Evolutionary conservation across 2,797 vertebrate genomes (phyloP).

Genomic region (Argya squamiceps): DNA sequence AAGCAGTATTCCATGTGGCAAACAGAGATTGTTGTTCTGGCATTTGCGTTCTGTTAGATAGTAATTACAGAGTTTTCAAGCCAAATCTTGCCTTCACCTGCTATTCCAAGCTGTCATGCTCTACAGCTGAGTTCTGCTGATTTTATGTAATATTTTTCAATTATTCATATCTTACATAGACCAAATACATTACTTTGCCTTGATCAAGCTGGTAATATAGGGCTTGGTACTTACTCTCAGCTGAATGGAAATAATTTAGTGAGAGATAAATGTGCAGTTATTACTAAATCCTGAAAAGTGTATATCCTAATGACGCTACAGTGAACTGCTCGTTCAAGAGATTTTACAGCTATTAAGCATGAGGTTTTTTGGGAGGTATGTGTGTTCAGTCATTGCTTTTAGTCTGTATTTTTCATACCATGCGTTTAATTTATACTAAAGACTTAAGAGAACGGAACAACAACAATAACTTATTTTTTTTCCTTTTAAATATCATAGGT

Average conservation of each 20-base stretch:
- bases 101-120: neutral
- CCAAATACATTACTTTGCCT: neutral
- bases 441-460: neutral
- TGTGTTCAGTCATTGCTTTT: neutral
- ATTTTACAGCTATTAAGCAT: neutral
- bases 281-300: neutral
- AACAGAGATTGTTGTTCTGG: neutral
- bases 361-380: rapidly evolving
- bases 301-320: neutral
- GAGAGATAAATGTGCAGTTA: neutral
- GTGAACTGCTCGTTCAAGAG: neutral
- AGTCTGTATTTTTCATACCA: neutral
- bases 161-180: neutral
- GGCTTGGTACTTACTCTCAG: neutral
- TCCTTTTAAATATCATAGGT: neutral
- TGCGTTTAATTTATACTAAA: neutral
- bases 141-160: neutral
- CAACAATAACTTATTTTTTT: neutral
- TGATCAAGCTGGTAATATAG: neutral
- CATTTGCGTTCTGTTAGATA: neutral
- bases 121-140: neutral
- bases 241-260: neutral
- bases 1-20: neutral
- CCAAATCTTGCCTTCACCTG: neutral
- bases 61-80: neutral